phyloP scores from a whole-genome alignment of 2,113 vertebrate genomes.

The Salvelinus namaycush region DNA sequence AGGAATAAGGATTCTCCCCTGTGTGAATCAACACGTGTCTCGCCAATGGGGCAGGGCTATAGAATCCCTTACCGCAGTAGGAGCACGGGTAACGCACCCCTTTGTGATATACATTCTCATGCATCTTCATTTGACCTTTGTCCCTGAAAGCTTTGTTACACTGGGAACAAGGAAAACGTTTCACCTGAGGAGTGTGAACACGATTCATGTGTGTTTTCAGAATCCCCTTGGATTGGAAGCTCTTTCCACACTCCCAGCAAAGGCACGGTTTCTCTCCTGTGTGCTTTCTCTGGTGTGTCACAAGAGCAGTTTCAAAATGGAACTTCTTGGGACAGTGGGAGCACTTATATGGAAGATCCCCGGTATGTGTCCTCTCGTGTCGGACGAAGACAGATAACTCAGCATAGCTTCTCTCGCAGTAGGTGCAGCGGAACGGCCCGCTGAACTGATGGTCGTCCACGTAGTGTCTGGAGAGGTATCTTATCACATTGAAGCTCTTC shows the following conservation, averaged over 20 bases:
- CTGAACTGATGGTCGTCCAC: slow-evolving; percentile 6
- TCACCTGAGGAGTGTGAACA: neutral
- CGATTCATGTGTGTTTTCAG: neutral
- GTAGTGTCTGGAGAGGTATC: slow-evolving; percentile 6
- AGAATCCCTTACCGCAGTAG: slow-evolving; percentile 2
- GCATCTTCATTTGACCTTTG: neutral
- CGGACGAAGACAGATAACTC: neutral
- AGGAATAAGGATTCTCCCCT: neutral
- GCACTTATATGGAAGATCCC: neutral
- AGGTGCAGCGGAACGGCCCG: neutral
- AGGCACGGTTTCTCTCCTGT: slow-evolving; percentile 6
- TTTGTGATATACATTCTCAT: neutral
- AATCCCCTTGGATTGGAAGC: neutral
- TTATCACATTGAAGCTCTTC: slow-evolving; percentile 4
- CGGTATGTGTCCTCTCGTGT: slow-evolving; percentile 7
- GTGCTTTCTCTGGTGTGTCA: neutral
- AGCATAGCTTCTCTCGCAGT: neutral
- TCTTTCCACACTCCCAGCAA: slow-evolving; percentile 7
- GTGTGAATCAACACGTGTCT: neutral
- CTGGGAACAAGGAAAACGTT: neutral
- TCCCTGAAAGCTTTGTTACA: neutral
- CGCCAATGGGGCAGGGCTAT: neutral
- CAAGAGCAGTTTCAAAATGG: neutral
- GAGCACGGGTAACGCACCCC: slow-evolving; percentile 3
- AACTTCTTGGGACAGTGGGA: neutral